Base-by-base conservation (phyloP, 1,140 invertebrate species). In the Radopholus similis region DNA sequence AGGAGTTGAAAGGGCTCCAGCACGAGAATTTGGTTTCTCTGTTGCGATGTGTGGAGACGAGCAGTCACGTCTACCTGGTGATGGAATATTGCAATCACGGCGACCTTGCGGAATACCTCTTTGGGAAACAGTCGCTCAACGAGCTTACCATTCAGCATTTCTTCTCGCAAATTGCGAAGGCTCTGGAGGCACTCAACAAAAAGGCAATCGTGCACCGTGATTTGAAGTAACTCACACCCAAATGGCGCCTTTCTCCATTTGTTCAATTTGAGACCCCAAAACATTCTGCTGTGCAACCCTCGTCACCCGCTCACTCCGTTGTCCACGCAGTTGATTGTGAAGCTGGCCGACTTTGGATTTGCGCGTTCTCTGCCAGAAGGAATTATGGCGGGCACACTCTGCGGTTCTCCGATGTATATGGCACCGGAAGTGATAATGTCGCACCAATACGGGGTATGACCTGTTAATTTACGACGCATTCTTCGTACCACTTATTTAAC, bases 401-500 rank as follows among this genome's bases (percentile, higher is more conserved):
- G 96, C 85, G 96, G 95, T 21, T 98, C 95, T 37, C 96, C 96
- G 2, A 98, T 99, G 95, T 99, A 98, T 80, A 98, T 98, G 95
- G 94, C 94, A 34, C 94, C 95, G 1, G 95, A 99, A 88, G 95
- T 99, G 37, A 97, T 99, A 74, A 97, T 98, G 95, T 97, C 94
- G 2, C 85, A 95, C 54, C 92, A 97, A 82, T 99, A 99, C 83
- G 92, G 96, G 86, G n/a, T n/a, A n/a, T n/a, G n/a, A n/a, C n/a
- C n/a, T n/a, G n/a, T n/a, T n/a, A n/a, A n/a, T n/a, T n/a, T n/a
- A n/a, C n/a, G n/a, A n/a, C n/a, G n/a, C n/a, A n/a, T n/a, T n/a
- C n/a, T n/a, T n/a, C n/a, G n/a, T n/a, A n/a, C n/a, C n/a, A n/a
- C n/a, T n/a, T n/a, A n/a, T n/a, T n/a, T n/a, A n/a, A n/a, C n/a